Base-by-base conservation (phyloP, 2,113 vertebrate species). In the Ascaphus truei region DNA sequence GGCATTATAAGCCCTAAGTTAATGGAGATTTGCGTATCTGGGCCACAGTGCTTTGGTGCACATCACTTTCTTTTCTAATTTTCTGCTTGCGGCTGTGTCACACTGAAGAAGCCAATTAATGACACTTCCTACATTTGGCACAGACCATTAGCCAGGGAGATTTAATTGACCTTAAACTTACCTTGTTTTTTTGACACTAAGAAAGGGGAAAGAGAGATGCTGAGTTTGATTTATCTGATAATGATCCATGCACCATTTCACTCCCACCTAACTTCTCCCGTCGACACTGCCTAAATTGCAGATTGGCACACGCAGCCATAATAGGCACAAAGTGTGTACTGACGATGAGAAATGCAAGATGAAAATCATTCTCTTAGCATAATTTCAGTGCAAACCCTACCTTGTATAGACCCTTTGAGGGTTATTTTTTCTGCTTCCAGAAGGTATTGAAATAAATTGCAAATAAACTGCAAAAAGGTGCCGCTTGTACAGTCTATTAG, bases 111-210 rank as follows among this genome's bases (percentile, higher is more conserved):
- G 27, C 63, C 33, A 58, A 29, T 56, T 68, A 68, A 68, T 68
- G 65, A 59, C 48, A 68, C 59, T 58, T 59, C 52, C 55, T 48
- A 36, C 31, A 68, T 68, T 50, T 68, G 31, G 50, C 65, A 68
- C 41, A 57, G 55, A 48, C 50, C 55, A 13, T 59, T 59, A 57
- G 37, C 39, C 5, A 9, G 7, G 23, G 33, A 59, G 65, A 59
- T 59, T 68, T 59, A 68, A 59, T 50, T 29, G 10, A 36, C 23
- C 31, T 58, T 18, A 56, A 34, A 57, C 12, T 50, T 36, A n/a
- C n/a, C 37, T 68, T 36, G 3, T 27, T 58, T 59, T 59, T 68
- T 26, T 57, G 20, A 45, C 25, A 25, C 15, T 5, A 47, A 31
- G 27, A 43, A 55, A 41, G 8, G 7, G 16, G 26, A 15, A 29